Evolutionary conservation across 1,140 invertebrate genomes (phyloP).

Genomic region (Ceratina japonica): DNA sequence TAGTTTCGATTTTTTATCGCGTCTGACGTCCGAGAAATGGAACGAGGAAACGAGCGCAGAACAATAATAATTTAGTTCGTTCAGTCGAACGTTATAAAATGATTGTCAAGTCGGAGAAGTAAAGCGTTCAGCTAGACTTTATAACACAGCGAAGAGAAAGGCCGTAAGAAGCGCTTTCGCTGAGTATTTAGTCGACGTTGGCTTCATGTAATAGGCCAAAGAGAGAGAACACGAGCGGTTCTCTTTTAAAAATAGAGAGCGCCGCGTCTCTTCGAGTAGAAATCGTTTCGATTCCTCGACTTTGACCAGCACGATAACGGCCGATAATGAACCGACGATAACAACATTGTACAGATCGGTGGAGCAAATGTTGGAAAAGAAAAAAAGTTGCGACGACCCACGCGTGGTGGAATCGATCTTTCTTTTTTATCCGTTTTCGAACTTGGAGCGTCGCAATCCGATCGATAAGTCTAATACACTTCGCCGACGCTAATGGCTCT

Average conservation of each 20-base stretch:
- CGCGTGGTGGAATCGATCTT: background rate
- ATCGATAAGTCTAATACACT: background rate
- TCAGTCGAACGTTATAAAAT: background rate
- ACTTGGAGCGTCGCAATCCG: no score
- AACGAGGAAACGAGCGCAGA: no score
- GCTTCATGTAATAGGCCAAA: conserved; percentile 24
- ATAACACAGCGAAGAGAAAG: conserved; percentile 60
- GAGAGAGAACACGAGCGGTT: conserved; percentile 17
- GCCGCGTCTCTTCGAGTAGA: conserved; percentile 2
- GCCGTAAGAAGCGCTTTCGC: conserved; percentile 57
- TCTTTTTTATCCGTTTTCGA: background rate
- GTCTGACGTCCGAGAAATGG: no score
- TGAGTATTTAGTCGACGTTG: conserved; percentile 22
- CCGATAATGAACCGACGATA: conserved; percentile 41
- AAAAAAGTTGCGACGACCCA: background rate
- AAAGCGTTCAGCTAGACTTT: conserved; percentile 18
- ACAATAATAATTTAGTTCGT: no score
- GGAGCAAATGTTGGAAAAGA: background rate
- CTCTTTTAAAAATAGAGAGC: conserved; percentile 44
- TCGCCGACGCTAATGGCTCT: conserved; percentile 7
- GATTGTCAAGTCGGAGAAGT: conserved; percentile 19
- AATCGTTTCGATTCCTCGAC: conserved; percentile 28
- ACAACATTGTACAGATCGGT: conserved; percentile 1
- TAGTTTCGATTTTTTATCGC: no score
- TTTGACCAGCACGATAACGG: conserved; percentile 45